Base-by-base conservation (phyloP, 1,140 invertebrate species). In the Periplaneta americana region DNA sequence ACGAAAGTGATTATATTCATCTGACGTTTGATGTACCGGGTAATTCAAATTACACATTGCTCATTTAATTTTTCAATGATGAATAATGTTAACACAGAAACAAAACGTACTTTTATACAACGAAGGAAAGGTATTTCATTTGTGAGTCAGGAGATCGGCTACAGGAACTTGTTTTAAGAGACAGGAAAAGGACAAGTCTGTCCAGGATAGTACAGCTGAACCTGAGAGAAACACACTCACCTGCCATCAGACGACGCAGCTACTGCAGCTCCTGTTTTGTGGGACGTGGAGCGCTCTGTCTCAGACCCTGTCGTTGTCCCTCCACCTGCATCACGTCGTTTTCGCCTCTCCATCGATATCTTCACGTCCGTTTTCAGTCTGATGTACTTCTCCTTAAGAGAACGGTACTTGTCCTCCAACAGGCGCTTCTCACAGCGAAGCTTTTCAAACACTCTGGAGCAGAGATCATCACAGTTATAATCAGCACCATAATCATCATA, bases 311-410 rank as follows among this genome's bases (percentile, higher is more conserved):
- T 93, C 1, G 91, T 92, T 17, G 74, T 75, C 2, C 28, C 76
- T n/a, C 78, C 82, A 35, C 82, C 78, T 8, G 34, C 82, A 18
- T 82, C 77, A n/a, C 81, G n/a, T 18, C 74, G 39, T 74, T 78
- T 78, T 15, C 83, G 66, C 18, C 82, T 75, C 84, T 94, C 93
- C 31, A 93, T 87, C 0, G 90, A 89, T 31, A 93, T 86, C 85
- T 94, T 93, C 5, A 95, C 93, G 80, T 95, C 94, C 13, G 92
- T 94, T 85, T 95, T 96, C 34, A 96, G 86, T n/a, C 94, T 90
- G 22, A 94, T 89, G 84, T 96, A 95, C 85, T 96, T 95, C 84
- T 95, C 94, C 86, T 95, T 95, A 31, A 96, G 87, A 80, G 92
- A 94, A n/a, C 91, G 90, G 85, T 95, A 96, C 85, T 95, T 95